A percentile compares a stretch with the other conserved stretches of the same genome.
Evolutionary conservation across 2,888 invertebrate species (phyloP).

Genomic region (Lithosia quadra): DNA sequence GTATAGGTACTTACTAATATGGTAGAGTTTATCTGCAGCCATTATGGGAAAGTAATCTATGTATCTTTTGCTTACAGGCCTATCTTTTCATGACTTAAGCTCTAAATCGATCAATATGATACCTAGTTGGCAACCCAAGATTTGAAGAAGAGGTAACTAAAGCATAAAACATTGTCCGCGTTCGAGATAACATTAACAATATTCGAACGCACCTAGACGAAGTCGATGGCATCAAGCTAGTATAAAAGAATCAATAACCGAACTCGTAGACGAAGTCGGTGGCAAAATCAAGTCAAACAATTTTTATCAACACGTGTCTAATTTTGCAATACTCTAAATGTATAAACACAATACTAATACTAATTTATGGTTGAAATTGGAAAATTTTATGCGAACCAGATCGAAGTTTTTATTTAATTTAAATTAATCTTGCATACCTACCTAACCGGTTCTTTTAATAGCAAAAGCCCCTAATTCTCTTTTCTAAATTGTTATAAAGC

Average conservation of each 20-base stretch:
- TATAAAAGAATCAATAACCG: too few relatives aligned
- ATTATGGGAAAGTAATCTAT: background rate
- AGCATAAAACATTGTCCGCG: background rate
- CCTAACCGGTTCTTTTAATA: conserved; percentile 4
- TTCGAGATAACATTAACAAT: background rate
- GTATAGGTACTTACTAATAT: conserved; percentile 6
- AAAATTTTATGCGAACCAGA: background rate
- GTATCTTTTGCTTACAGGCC: background rate
- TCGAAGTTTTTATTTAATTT: background rate
- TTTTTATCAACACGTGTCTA: background rate
- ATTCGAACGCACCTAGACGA: too few relatives aligned
- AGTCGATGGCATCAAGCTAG: too few relatives aligned
- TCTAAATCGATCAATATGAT: background rate
- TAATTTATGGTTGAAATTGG: background rate
- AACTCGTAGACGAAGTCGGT: too few relatives aligned
- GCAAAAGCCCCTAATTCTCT: conserved; percentile 1
- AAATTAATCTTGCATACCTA: conserved; percentile 1
- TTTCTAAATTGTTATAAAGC: background rate
- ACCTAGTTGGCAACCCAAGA: background rate
- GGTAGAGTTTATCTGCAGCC: background rate
- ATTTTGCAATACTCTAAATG: background rate
- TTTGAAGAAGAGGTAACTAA: background rate
- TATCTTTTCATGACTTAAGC: background rate
- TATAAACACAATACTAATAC: background rate
- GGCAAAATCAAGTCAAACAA: background rate